Percentiles rank a stretch among this genome's conserved stretches.
phyloP scores from a whole-genome alignment of 1,140 invertebrate genomes.

The Hermatobates lingyangjiaoensis region DNA sequence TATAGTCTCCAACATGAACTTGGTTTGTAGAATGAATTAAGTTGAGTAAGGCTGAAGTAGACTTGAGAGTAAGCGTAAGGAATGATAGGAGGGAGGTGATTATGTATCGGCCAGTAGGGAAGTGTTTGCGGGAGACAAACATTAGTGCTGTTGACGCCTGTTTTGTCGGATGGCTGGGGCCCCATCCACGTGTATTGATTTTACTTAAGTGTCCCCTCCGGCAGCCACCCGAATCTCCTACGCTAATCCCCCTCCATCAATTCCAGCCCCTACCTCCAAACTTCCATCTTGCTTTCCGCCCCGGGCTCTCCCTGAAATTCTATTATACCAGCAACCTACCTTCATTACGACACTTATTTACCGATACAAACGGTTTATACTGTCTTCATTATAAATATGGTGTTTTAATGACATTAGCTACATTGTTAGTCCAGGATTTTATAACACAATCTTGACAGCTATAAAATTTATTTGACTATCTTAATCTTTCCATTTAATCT shows the following conservation, averaged over 20 bases:
- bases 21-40: no score
- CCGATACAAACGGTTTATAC: background rate
- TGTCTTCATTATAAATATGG: background rate
- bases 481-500: no score
- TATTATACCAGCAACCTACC: background rate
- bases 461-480: no score
- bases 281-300: background rate
- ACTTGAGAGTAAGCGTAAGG: no score
- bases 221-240: constrained; percentile 1
- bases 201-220: constrained; percentile 5
- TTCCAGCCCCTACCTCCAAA: background rate
- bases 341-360: background rate
- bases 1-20: no score
- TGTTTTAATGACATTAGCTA: no score
- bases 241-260: background rate
- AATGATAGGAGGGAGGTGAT: no score
- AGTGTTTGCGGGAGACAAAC: constrained; percentile 10
- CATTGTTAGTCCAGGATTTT: no score
- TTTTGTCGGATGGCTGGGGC: constrained; percentile 7
- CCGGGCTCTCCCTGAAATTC: background rate
- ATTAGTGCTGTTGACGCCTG: constrained; percentile 12
- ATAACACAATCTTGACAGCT: no score
- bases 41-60: no score
- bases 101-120: no score
- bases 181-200: constrained; percentile 10